Evolutionary conservation across 2,797 vertebrate genomes (phyloP), one percentile per base, ranked within the genome.

Genomic region (Microctenopoma steveboyesi): DNA sequence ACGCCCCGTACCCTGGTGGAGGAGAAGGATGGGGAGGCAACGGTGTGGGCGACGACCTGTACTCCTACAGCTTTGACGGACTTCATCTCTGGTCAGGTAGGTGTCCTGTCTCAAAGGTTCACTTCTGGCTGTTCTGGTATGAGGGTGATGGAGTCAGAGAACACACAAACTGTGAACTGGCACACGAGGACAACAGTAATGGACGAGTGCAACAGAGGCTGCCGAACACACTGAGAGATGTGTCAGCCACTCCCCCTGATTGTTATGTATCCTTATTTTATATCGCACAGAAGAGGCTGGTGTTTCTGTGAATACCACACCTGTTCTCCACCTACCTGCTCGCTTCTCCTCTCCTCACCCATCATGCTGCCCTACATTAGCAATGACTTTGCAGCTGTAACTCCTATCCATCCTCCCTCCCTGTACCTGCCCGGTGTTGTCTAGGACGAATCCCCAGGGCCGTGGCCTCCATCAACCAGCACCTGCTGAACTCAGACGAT

Each of bases 11-110:
- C 87, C 97, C 97, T 0, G 98, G 98, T 33, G 97, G 98, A 82
- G 98, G 98, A 79, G 98, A 99, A 90, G 98, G 98, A 47, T 99
- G 98, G 98, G 97, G 97, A 27, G 97, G 97, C 75, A 99, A 99
- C 0, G 98, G 98, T 13, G 97, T 95, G 25, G 98, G 98, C 0
- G 98, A 99, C 61, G 98, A 99, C 81, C 93, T 99, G 6, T 97
- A 97, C 91, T 99, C 98, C 12, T 99, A 97, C 10, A 95, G 96
- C 81, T 99, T 99, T 87, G 98, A 99, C 77, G 98, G 98, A 48
- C 98, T 99, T 83, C 96, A 99, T 86, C 94, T 99, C 15, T 99
- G 98, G 98, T 98, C 98, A 91, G 98, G 98, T 99, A 81, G 88
- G 94, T 16, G n/a, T 59, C 54, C 51, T 54, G 12, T 27, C 18